Percentiles rank a stretch among this genome's conserved stretches.
Evolutionary conservation across 2,797 vertebrate species (phyloP).

Genomic region (Orestias chungarensis): DNA sequence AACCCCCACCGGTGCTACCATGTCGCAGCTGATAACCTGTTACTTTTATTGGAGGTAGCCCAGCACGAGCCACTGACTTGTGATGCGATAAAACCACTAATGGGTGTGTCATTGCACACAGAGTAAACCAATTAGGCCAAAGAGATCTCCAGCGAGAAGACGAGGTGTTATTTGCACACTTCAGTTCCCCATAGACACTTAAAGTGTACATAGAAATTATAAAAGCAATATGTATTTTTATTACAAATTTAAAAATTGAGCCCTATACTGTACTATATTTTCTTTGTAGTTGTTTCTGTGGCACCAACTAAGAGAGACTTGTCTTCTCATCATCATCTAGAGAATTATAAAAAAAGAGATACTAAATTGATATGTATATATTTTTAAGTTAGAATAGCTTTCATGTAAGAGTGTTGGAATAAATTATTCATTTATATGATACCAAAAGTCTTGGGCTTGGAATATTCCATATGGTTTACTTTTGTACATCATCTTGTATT

Average conservation of each 20-base stretch:
- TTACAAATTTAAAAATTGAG: constrained; percentile 22
- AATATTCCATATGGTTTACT: constrained; percentile 14
- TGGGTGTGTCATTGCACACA: constrained; percentile 67
- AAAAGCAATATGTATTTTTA: constrained; percentile 63
- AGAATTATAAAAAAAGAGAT: constrained; percentile 39
- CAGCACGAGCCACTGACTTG: constrained; percentile 41
- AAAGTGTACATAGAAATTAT: constrained; percentile 63
- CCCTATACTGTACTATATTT: not conserved
- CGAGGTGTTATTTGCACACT: constrained; percentile 34
- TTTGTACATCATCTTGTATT: constrained; percentile 16
- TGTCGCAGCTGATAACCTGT: constrained; percentile 42
- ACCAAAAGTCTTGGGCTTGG: constrained; percentile 6
- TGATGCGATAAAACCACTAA: constrained; percentile 56
- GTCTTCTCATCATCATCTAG: constrained; percentile 16
- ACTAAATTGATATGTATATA: constrained; percentile 64
- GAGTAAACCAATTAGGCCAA: constrained; percentile 80
- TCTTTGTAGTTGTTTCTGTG: not conserved
- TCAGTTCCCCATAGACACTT: constrained; percentile 60
- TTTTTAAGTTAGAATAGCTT: constrained; percentile 69
- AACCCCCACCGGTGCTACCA: not conserved
- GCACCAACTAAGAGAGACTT: constrained; percentile 1
- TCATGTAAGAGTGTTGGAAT: constrained; percentile 51
- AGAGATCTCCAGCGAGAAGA: constrained; percentile 58
- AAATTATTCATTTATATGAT: constrained; percentile 5
- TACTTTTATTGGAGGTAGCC: constrained; percentile 11